A percentile compares a stretch with the other conserved stretches of the same genome.
These are phyloP conservation scores for Cyphomyrus plagiostoma DNA, from an alignment of 2,113 vertebrate species.

Conservation along the genomic window DNA sequence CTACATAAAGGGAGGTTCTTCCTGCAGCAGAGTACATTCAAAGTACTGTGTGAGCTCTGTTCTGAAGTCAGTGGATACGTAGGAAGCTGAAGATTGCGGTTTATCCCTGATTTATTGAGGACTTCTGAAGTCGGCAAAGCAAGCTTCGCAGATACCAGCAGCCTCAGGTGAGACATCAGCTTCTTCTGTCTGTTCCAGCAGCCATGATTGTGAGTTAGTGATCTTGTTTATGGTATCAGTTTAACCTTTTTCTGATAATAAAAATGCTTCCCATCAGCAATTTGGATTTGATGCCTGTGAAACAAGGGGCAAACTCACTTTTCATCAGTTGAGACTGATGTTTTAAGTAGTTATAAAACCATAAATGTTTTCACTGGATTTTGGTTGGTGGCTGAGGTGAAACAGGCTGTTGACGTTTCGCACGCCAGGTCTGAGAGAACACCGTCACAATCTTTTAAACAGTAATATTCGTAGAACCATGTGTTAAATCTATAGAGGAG, in stretches of 20 bases:
- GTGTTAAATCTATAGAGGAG: background rate
- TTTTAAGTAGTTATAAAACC: background rate
- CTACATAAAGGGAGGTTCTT: conserved; percentile 79
- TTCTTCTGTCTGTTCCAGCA: background rate
- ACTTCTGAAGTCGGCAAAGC: background rate
- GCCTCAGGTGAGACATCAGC: background rate
- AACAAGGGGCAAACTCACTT: background rate
- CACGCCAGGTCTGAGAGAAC: background rate
- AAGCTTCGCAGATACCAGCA: too few relatives aligned
- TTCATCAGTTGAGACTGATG: background rate
- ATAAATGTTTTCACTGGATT: background rate
- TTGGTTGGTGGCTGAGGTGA: background rate
- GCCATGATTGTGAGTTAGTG: background rate
- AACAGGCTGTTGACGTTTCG: background rate
- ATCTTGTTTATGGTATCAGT: background rate
- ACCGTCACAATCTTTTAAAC: background rate
- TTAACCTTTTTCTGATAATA: background rate
- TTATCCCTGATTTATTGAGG: background rate
- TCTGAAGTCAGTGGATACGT: conserved; percentile 5
- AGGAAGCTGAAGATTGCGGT: background rate
- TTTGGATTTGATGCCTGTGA: background rate
- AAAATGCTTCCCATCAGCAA: too few relatives aligned
- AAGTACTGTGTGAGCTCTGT: background rate
- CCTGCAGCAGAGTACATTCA: conserved; percentile 37
- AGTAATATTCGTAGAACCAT: background rate